Percentiles rank a stretch among this genome's conserved stretches.
Evolutionary conservation across 2,113 vertebrate species (phyloP).

Genomic region (Cephalophus harveyi): DNA sequence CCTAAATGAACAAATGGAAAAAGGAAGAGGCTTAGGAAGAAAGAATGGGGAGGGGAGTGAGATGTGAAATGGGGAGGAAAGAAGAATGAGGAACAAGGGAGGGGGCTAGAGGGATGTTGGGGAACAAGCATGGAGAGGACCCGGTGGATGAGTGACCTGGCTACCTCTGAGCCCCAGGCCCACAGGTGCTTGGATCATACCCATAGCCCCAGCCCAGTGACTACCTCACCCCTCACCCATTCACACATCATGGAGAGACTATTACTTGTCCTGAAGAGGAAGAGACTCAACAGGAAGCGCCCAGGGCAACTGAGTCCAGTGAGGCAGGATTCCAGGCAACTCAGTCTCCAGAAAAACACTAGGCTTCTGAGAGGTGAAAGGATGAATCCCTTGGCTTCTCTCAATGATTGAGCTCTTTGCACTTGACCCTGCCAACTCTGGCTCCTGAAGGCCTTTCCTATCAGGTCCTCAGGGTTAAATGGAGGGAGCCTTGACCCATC

Average conservation of each 20-base stretch:
- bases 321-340: background rate
- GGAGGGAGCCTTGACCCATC: background rate
- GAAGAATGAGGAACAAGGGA: background rate
- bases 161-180: background rate
- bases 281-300: background rate
- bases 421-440: background rate
- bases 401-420: background rate
- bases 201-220: background rate
- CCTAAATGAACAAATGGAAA: background rate
- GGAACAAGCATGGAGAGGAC: background rate
- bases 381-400: background rate
- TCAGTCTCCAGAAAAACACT: background rate
- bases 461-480: rapidly evolving
- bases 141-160: background rate
- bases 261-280: background rate
- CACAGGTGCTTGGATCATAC: background rate
- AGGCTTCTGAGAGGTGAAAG: background rate
- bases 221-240: background rate
- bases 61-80: background rate
- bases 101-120: rapidly evolving
- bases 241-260: background rate
- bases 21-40: background rate
- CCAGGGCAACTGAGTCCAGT: background rate
- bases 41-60: background rate
- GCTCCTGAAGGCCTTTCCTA: background rate